Evolutionary conservation across 2,113 vertebrate species (phyloP).

Genomic region (Nycticebus coucang): DNA sequence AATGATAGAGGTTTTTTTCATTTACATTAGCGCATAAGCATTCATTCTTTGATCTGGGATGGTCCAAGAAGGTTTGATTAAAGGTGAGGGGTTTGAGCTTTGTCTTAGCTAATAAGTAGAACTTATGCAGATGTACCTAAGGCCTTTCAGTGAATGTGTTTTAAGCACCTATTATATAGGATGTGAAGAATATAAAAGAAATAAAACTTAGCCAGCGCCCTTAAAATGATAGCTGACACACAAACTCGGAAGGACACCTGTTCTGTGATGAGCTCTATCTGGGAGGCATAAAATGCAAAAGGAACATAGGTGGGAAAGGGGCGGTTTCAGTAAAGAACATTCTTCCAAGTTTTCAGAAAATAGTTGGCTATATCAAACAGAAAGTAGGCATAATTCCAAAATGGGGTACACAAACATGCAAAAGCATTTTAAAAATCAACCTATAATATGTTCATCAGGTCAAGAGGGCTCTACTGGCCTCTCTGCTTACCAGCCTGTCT

Average conservation of each 20-base stretch:
- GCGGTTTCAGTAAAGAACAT: background rate
- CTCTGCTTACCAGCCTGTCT: background rate
- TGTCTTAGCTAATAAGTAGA: background rate
- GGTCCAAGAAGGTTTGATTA: background rate
- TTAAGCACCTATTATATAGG: background rate
- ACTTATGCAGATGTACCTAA: background rate
- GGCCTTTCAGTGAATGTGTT: background rate
- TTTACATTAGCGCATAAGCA: background rate
- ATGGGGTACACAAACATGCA: background rate
- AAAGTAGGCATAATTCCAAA: constrained; percentile 10
- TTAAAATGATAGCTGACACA: background rate
- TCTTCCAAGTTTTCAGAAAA: constrained; percentile 47
- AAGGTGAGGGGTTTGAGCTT: background rate
- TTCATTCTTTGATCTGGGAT: background rate
- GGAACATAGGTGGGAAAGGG: background rate
- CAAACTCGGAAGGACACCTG: background rate
- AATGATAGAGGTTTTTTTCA: background rate
- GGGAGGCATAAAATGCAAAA: background rate
- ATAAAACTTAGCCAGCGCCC: background rate
- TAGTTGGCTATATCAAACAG: background rate
- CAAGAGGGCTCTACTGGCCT: background rate
- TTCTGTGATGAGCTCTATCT: background rate
- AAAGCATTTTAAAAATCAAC: constrained; percentile 10
- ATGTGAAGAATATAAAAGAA: constrained; percentile 9
- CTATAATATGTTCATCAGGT: background rate